These are phyloP conservation scores for Athalia rosae DNA, from an alignment of 2,888 invertebrate species.

Conservation along the genomic window DNA sequence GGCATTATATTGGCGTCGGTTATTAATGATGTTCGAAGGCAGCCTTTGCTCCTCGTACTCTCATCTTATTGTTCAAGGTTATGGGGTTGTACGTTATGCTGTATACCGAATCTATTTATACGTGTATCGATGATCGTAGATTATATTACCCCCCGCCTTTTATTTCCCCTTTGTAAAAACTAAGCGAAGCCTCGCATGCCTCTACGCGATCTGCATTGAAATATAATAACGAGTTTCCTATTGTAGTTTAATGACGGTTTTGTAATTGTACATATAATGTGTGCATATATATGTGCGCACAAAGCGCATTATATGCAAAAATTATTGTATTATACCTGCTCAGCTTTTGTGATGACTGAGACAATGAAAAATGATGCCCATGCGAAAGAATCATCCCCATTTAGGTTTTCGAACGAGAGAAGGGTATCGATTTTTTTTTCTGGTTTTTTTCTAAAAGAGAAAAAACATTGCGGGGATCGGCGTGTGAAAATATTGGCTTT, in stretches of 20 bases:
- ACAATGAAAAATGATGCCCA: conserved; percentile 6
- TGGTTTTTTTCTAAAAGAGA: no score
- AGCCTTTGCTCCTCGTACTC: neutral
- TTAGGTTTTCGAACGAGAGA: conserved; percentile 41
- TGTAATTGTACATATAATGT: conserved; percentile 20
- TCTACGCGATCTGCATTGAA: conserved; percentile 17
- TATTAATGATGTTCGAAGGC: conserved; percentile 62
- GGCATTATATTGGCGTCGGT: conserved; percentile 66
- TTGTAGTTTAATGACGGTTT: conserved; percentile 44
- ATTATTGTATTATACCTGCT: neutral
- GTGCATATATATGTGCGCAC: neutral
- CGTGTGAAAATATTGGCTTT: no score
- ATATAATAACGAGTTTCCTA: conserved; percentile 28
- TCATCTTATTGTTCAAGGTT: neutral
- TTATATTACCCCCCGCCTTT: neutral
- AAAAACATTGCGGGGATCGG: no score
- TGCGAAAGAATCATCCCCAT: neutral
- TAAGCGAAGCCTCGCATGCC: neutral
- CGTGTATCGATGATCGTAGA: neutral
- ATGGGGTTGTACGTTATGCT: neutral
- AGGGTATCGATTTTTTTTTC: conserved; percentile 17
- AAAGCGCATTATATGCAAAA: neutral
- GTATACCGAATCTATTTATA: neutral
- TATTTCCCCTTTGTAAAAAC: conserved; percentile 22
- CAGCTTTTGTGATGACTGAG: neutral